Base-by-base conservation (phyloP, 2,888 invertebrate species). In the Nomada ruficornis region DNA sequence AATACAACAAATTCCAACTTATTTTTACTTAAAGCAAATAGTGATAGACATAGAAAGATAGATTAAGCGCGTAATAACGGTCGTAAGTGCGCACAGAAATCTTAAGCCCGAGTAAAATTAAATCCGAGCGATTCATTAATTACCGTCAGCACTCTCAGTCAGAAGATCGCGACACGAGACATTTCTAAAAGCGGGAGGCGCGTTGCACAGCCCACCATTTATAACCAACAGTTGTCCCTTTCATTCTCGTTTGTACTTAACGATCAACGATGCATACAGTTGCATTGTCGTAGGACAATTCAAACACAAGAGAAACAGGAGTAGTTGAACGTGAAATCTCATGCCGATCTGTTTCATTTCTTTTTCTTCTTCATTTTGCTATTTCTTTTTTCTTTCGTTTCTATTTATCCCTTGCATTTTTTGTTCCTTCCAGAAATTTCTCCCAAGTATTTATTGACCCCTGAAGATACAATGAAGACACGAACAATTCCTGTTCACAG, bases 81-180 rank as follows among this genome's bases (percentile, higher is more conserved):
- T 55, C 23, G 13, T 23, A 23, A 20, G 23, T 23, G 44, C 42
- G 15, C 29, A 3, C 0, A 65, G 65, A 52, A 52, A 36, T 29
- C 11, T 20, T 29, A 36, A 20, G 36, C 52, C 15, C 20, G 65
- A 18, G 50, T 4, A 36, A 54, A 20, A 67, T 67, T 67, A 67
- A 67, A 54, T 67, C 54, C 65, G 13, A 11, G 52, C n/a, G 29
- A 67, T 67, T 67, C 52, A 67, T 67, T 54, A 67, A 67, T 67
- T 67, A 67, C 13, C n/a, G 29, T 54, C 13, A 36, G 36, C 20
- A 65, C 36, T n/a, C n/a, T 36, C 18, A n/a, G 50, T n/a, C 26
- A 20, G 52, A 23, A 63, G 44, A 63, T 36, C 29, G 52, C 52
- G 52, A n/a, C 13, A 11, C 42, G n/a, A n/a, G 42, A 15, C 13